phyloP scores from a whole-genome alignment of 1,140 invertebrate species.

The Dysdera silvatica region DNA sequence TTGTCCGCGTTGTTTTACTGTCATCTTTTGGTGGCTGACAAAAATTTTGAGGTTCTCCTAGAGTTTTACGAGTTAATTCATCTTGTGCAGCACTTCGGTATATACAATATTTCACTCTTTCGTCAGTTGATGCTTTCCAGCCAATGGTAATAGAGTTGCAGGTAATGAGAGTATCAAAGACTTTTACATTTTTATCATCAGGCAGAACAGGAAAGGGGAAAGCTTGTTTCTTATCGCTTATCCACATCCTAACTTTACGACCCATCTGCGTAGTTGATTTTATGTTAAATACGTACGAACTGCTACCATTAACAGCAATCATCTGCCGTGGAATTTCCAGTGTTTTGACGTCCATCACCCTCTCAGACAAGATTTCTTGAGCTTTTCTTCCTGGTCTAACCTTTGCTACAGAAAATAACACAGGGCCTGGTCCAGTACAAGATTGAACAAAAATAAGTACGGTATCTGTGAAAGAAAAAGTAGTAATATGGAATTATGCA shows the following conservation, averaged over 20 bases:
- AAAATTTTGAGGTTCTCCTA: conserved; percentile 31
- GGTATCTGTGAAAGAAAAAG: neutral
- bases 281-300: conserved; percentile 24
- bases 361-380: conserved; percentile 26
- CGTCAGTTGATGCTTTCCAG: conserved; percentile 36
- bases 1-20: conserved; percentile 18
- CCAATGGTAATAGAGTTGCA: conserved; percentile 39
- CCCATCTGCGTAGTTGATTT: conserved; percentile 28
- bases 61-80: neutral
- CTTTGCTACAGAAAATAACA: conserved; percentile 29
- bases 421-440: conserved; percentile 29
- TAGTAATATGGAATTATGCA: no score
- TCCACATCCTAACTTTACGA: conserved; percentile 17
- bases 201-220: conserved; percentile 37
- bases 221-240: conserved; percentile 30
- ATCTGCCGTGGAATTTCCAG: conserved; percentile 27
- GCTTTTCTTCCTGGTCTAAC: conserved; percentile 14
- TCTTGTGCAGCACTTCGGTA: conserved; percentile 35
- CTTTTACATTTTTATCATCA: conserved; percentile 33
- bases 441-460: conserved; percentile 24
- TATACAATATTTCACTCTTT: conserved; percentile 42
- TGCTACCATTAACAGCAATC: neutral
- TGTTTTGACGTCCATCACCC: conserved; percentile 31
- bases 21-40: conserved; percentile 14
- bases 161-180: conserved; percentile 35